A percentile compares a stretch with the other conserved stretches of the same genome.
Conservation (phyloP, 2,797 vertebrate species). For the Crax fasciolata region DNA sequence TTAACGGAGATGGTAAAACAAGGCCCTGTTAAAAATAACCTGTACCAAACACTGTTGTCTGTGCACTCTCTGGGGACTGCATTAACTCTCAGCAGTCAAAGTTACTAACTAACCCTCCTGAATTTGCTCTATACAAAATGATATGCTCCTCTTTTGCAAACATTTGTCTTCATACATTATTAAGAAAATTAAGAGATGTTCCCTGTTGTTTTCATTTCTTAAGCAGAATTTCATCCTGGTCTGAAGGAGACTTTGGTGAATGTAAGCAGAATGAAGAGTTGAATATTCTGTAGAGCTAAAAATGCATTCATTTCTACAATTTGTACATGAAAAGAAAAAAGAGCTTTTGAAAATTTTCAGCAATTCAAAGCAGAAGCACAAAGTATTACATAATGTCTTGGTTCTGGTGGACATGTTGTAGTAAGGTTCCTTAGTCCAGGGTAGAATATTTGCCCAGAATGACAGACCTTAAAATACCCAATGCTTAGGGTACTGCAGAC, state of each 20-base stretch:
- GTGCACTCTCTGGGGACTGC: neutral
- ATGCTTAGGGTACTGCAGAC: neutral
- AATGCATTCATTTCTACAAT: neutral
- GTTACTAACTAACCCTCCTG: neutral
- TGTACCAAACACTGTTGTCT: neutral
- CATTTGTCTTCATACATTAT: neutral
- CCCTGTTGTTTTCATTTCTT: neutral
- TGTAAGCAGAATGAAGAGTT: neutral
- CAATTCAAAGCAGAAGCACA: neutral
- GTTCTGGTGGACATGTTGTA: neutral
- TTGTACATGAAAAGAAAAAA: neutral
- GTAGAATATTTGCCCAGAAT: neutral
- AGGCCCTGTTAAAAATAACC: constrained; percentile 19
- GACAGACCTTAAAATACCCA: neutral
- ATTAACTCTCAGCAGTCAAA: neutral
- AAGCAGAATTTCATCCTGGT: neutral
- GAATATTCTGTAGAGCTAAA: neutral
- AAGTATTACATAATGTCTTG: neutral
- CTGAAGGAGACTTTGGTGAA: neutral
- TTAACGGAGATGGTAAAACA: neutral
- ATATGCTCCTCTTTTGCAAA: neutral
- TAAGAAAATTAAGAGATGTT: neutral
- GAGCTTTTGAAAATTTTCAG: neutral
- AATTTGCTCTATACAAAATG: neutral
- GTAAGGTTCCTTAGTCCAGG: neutral